These are phyloP conservation scores for Drosophila varians DNA, from an alignment of 1,140 invertebrate species.

Conservation along the genomic window DNA sequence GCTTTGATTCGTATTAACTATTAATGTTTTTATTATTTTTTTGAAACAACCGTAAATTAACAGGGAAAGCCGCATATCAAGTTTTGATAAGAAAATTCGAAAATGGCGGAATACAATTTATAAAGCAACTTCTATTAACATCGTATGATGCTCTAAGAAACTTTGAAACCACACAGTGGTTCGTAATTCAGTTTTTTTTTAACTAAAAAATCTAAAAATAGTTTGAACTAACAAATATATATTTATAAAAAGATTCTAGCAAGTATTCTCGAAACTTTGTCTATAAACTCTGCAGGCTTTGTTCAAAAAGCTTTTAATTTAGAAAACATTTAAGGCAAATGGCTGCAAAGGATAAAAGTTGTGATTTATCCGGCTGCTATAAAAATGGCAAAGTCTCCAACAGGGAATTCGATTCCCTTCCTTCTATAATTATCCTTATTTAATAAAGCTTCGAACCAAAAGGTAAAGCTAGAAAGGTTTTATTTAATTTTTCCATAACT, in stretches of 20 bases:
- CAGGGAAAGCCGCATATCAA: neutral
- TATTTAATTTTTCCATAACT: neutral
- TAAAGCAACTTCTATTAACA: neutral
- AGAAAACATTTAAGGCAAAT: neutral
- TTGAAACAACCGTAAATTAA: neutral
- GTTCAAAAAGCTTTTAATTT: neutral
- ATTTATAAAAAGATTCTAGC: neutral
- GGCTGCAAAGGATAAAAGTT: neutral
- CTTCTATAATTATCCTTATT: no score
- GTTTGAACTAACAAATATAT: neutral
- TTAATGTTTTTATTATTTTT: slow-evolving; percentile 14
- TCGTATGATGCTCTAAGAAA: slow-evolving; percentile 5
- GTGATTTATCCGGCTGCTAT: neutral
- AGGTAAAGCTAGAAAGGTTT: no score
- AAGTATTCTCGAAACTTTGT: neutral
- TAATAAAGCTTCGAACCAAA: no score
- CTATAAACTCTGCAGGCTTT: neutral
- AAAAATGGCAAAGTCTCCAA: neutral
- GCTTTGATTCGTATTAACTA: slow-evolving; percentile 19
- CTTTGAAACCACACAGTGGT: neutral
- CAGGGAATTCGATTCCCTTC: neutral
- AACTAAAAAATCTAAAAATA: neutral
- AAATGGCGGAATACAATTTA: slow-evolving; percentile 15
- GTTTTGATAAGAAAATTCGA: slow-evolving; percentile 4
- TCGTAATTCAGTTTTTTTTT: neutral